Evolutionary conservation across 2,888 invertebrate genomes (phyloP).

Genomic region (Stomorhina lunata): DNA sequence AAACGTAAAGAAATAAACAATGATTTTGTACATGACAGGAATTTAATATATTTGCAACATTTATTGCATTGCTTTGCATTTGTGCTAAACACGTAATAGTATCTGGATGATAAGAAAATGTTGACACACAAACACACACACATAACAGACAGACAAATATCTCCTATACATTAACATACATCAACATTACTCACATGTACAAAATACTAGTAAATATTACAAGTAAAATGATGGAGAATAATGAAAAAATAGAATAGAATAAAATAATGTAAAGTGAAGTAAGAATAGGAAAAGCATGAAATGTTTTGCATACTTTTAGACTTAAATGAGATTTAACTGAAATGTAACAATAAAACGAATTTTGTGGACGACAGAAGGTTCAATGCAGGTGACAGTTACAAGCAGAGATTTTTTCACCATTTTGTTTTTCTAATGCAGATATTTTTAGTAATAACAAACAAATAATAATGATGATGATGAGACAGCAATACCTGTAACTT

Average conservation of each 20-base stretch:
- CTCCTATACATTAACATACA: conserved; percentile 4
- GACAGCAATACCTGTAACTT: neutral
- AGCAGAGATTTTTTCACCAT: conserved; percentile 25
- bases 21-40: conserved; percentile 73
- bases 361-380: conserved; percentile 56
- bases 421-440: conserved; percentile 48
- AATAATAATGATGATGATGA: neutral
- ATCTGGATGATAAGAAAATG: conserved; percentile 39
- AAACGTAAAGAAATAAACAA: conserved; percentile 54
- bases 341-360: conserved; percentile 49
- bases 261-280: neutral
- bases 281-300: conserved; percentile 46
- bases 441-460: conserved; percentile 31
- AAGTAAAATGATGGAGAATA: neutral
- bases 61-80: conserved; percentile 65
- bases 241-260: neutral
- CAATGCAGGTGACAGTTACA: conserved; percentile 62
- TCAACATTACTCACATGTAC: neutral
- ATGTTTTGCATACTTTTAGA: conserved; percentile 65
- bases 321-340: conserved; percentile 62
- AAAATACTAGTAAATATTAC: conserved; percentile 4
- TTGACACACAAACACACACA: neutral
- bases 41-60: conserved; percentile 71
- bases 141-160: neutral
- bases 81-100: conserved; percentile 54